A percentile compares a stretch with the other conserved stretches of the same genome.
Evolutionary conservation across 1,140 invertebrate species (phyloP).

Genomic region (Drosophila micromelanica): DNA sequence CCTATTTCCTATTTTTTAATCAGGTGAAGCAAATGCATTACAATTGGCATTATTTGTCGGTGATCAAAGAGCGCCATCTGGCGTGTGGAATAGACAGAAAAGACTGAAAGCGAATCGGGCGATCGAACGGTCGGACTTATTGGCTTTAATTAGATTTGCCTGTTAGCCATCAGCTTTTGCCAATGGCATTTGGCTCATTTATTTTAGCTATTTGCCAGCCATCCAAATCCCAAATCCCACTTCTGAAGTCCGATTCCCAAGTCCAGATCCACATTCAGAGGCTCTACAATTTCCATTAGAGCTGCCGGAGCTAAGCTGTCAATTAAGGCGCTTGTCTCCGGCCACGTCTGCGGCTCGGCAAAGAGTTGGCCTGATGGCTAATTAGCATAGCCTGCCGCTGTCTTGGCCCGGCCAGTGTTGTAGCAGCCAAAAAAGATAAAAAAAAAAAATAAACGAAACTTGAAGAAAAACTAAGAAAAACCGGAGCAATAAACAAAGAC

Average conservation of each 20-base stretch:
- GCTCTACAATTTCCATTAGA: conserved; percentile 10
- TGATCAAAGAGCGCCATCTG: conserved; percentile 45
- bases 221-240: neutral
- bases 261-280: conserved; percentile 1
- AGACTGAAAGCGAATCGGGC: neutral
- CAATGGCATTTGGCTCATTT: conserved; percentile 37
- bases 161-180: conserved; percentile 45
- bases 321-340: conserved; percentile 36
- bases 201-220: conserved; percentile 10
- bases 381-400: conserved; percentile 40
- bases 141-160: conserved; percentile 55
- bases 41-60: conserved; percentile 5
- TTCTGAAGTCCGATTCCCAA: neutral
- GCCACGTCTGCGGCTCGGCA: conserved; percentile 10
- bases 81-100: conserved; percentile 13
- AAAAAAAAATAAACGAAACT: conserved; percentile 13
- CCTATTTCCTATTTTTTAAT: neutral
- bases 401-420: neutral
- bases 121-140: conserved; percentile 17
- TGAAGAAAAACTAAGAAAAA: conserved; percentile 17
- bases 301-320: conserved; percentile 30
- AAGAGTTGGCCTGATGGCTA: conserved; percentile 25
- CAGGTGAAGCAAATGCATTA: conserved; percentile 1
- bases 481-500: conserved; percentile 78
- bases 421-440: conserved; percentile 20